A percentile compares a stretch with the other conserved stretches of the same genome.
Conservation (phyloP, 2,888 invertebrate species). For the Phorcus lineatus region DNA sequence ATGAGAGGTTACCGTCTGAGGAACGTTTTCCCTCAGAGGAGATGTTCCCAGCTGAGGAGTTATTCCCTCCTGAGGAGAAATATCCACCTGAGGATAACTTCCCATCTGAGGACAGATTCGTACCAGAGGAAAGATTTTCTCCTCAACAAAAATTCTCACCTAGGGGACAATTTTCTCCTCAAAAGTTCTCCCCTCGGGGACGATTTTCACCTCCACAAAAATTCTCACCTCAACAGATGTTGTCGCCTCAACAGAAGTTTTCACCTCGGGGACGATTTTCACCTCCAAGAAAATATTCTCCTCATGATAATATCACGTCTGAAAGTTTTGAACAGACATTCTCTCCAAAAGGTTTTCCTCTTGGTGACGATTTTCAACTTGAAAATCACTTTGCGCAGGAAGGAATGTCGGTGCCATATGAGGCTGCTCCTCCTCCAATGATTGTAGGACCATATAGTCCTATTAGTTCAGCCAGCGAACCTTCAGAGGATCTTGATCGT, state of each 20-base stretch:
- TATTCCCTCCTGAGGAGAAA: constrained; percentile 11
- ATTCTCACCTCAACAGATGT: not conserved
- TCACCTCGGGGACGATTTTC: too few relatives aligned
- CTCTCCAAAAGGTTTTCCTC: too few relatives aligned
- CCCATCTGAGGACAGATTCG: not conserved
- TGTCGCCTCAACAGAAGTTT: not conserved
- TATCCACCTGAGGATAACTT: not conserved
- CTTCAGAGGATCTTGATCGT: not conserved
- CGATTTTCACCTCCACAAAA: not conserved
- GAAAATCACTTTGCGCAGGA: not conserved
- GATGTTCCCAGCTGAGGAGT: not conserved
- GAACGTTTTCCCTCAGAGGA: not conserved
- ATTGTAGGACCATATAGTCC: constrained; percentile 11
- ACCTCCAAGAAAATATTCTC: too few relatives aligned
- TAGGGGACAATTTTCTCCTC: not conserved
- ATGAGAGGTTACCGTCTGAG: constrained; percentile 30
- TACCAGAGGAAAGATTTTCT: not conserved
- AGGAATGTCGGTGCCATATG: not conserved
- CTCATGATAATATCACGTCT: too few relatives aligned
- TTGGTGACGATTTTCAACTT: too few relatives aligned
- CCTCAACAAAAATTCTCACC: not conserved
- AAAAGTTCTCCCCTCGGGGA: too few relatives aligned
- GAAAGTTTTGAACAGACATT: too few relatives aligned
- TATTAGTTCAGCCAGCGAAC: constrained; percentile 9
- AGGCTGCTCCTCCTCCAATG: not conserved